A percentile compares a stretch with the other conserved stretches of the same genome.
phyloP scores from a whole-genome alignment of 1,140 invertebrate genomes.

The Aphaenogaster ashmeadi region DNA sequence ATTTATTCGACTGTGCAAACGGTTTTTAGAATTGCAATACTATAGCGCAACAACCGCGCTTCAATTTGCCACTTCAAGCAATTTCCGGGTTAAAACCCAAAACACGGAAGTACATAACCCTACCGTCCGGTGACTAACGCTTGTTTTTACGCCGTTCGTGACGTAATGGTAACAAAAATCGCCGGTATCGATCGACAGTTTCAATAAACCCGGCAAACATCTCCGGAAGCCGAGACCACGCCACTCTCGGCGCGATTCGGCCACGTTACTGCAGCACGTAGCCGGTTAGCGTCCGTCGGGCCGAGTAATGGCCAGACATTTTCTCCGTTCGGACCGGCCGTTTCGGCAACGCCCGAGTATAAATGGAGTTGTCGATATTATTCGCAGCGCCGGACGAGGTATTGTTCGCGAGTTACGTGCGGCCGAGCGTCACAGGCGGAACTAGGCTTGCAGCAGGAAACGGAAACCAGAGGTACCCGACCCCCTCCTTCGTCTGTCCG shows the following conservation, averaged over 20 bases:
- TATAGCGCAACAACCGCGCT: background rate
- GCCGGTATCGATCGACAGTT: slow-evolving; percentile 55
- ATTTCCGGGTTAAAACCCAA: slow-evolving; percentile 28
- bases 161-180: slow-evolving; percentile 57
- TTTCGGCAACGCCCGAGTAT: slow-evolving; percentile 61
- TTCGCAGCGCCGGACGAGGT: slow-evolving; percentile 62
- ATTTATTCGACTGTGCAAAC: background rate
- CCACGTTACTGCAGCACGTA: slow-evolving; percentile 30
- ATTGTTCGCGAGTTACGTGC: slow-evolving; percentile 74
- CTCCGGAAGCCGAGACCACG: slow-evolving; percentile 30
- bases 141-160: slow-evolving; percentile 23
- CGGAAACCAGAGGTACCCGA: slow-evolving; percentile 72
- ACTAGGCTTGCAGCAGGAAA: slow-evolving; percentile 71
- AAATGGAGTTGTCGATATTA: slow-evolving; percentile 78
- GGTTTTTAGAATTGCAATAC: slow-evolving; percentile 1
- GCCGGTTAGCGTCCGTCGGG: slow-evolving; percentile 28
- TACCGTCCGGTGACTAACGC: slow-evolving; percentile 12
- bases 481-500: slow-evolving; percentile 22
- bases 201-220: slow-evolving; percentile 54
- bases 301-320: slow-evolving; percentile 53
- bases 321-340: slow-evolving; percentile 3
- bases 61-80: slow-evolving; percentile 43
- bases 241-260: slow-evolving; percentile 15
- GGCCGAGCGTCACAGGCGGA: slow-evolving; percentile 63
- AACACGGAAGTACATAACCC: slow-evolving; percentile 35